Percentiles rank a stretch among this genome's conserved stretches.
These are phyloP conservation scores for Diabrotica undecimpunctata DNA, from an alignment of 1,140 invertebrate genomes.

Conservation along the genomic window DNA sequence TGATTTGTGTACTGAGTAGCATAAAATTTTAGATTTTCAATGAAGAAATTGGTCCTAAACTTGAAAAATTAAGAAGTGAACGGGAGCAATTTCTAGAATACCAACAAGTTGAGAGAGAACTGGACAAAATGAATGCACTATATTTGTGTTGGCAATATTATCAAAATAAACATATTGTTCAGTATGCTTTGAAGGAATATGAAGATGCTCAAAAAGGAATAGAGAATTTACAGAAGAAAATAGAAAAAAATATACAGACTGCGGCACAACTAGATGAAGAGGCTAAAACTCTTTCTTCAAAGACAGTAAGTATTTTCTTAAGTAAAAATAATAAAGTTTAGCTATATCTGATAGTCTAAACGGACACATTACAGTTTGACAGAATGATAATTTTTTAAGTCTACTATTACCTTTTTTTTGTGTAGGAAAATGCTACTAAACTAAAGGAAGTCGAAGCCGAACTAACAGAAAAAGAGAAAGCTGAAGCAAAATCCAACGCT, in stretches of 20 bases:
- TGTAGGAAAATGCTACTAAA: constrained; percentile 63
- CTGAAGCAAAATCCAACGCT: constrained; percentile 65
- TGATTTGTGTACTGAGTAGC: no score
- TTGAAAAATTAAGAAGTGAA: constrained; percentile 85
- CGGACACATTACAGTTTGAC: no score
- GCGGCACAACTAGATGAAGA: constrained; percentile 52
- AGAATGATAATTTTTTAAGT: no score
- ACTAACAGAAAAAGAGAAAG: constrained; percentile 63
- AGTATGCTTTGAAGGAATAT: constrained; percentile 55
- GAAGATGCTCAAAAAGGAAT: constrained; percentile 53
- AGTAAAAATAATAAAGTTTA: no score
- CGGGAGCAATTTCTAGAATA: constrained; percentile 82
- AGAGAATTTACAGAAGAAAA: constrained; percentile 52
- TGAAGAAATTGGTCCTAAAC: constrained; percentile 85
- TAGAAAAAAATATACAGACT: constrained; percentile 51
- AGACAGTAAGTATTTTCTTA: constrained; percentile 53
- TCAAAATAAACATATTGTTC: constrained; percentile 51
- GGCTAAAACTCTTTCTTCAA: constrained; percentile 50
- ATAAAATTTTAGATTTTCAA: constrained; percentile 62
- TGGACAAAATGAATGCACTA: constrained; percentile 79
- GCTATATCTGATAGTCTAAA: no score
- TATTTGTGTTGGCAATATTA: constrained; percentile 74
- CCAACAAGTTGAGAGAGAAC: constrained; percentile 79
- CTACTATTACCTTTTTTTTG: no score
- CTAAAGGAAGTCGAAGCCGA: constrained; percentile 64